phyloP scores from a whole-genome alignment of 2,888 invertebrate genomes.

The Didymodactylos carnosus region DNA sequence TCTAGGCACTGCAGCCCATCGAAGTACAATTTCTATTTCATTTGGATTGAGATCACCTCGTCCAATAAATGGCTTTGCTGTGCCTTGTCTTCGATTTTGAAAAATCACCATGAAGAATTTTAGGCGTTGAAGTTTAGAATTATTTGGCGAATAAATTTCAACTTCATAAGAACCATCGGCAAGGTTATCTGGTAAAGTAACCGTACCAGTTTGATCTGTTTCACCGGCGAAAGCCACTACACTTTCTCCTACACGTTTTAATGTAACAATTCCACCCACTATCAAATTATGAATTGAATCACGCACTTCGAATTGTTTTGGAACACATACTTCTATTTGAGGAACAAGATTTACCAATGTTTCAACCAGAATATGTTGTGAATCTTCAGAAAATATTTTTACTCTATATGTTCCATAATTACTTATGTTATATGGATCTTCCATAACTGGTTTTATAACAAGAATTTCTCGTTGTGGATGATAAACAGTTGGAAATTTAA shows the following conservation, averaged over 20 bases:
- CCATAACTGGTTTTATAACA: not conserved
- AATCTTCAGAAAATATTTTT: not conserved
- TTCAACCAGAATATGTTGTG: not conserved
- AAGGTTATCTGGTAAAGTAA: not conserved
- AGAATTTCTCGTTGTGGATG: not conserved
- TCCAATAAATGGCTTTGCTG: not conserved
- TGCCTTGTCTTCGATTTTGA: not conserved
- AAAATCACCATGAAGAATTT: not conserved
- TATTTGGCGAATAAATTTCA: too few species aligned
- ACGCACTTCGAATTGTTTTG: not conserved
- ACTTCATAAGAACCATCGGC: not conserved
- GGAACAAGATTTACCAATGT: not conserved
- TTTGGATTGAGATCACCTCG: not conserved
- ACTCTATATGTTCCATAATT: not conserved
- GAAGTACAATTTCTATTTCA: not conserved
- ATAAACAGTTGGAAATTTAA: not conserved
- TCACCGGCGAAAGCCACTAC: not conserved
- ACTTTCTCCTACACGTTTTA: not conserved
- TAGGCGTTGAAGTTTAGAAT: not conserved
- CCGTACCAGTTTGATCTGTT: not conserved
- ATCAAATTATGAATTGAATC: not conserved
- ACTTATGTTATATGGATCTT: not conserved
- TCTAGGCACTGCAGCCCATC: not conserved
- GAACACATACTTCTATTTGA: not conserved
- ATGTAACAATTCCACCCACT: not conserved